phyloP scores from a whole-genome alignment of 2,797 vertebrate genomes.

The Neoniphon sammara region DNA sequence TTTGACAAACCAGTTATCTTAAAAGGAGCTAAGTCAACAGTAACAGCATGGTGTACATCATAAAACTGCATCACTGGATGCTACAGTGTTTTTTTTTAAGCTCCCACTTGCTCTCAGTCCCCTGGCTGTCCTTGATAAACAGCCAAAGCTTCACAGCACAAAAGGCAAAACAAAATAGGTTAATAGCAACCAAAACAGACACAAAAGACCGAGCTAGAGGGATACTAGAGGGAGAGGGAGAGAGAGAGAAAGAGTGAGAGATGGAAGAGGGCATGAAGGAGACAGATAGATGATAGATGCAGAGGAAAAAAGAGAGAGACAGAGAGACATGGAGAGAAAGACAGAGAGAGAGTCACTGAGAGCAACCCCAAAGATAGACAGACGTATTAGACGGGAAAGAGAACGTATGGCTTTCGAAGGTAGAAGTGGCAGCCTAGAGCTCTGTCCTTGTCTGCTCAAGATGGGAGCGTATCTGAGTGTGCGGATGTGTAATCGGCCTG shows the following conservation, averaged over 20 bases:
- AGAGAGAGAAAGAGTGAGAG: constrained; percentile 14
- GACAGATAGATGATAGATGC: neutral
- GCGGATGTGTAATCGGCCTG: constrained; percentile 70
- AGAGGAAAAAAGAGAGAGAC: constrained; percentile 10
- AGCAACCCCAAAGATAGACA: constrained; percentile 60
- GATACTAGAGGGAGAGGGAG: neutral
- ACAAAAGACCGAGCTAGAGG: constrained; percentile 22
- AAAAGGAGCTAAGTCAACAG: neutral
- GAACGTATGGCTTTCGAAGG: constrained; percentile 51
- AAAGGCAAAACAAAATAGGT: constrained; percentile 34
- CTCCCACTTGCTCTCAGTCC: constrained; percentile 14
- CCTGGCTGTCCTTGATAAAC: constrained; percentile 1
- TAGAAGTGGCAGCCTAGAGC: constrained; percentile 55
- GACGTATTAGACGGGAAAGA: constrained; percentile 29
- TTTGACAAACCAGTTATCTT: neutral
- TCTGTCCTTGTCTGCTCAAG: constrained; percentile 40
- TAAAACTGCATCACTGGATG: neutral
- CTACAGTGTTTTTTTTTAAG: neutral
- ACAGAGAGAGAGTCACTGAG: constrained; percentile 25
- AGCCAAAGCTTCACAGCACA: constrained; percentile 2
- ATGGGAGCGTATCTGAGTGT: constrained; percentile 50
- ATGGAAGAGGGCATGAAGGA: neutral
- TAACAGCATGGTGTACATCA: neutral
- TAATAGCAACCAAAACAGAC: constrained; percentile 45
- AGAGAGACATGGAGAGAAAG: constrained; percentile 25